A percentile compares a stretch with the other conserved stretches of the same genome.
phyloP scores from a whole-genome alignment of 2,113 vertebrate genomes.

The Onychorhynchus coronatus region DNA sequence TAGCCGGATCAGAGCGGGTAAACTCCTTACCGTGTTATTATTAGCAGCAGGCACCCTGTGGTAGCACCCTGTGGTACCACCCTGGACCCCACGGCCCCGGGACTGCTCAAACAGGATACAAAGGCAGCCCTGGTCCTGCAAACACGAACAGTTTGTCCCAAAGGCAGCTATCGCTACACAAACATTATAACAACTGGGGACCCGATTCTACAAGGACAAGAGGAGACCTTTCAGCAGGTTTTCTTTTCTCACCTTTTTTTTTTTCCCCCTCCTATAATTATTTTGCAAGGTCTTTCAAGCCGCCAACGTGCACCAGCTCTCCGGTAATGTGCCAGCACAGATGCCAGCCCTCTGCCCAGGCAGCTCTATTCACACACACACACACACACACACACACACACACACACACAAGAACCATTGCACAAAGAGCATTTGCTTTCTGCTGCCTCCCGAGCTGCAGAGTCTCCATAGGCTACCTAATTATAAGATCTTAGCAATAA shows the following conservation, averaged over 20 bases:
- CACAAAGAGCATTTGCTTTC: not conserved
- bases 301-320: not conserved
- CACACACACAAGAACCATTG: not conserved
- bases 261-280: not conserved
- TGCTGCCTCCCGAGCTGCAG: not conserved
- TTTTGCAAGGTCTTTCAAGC: not conserved
- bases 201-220: not conserved
- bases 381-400: not conserved
- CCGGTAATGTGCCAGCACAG: not conserved
- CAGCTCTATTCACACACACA: slow-evolving; percentile 1
- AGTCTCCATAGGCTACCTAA: slow-evolving; percentile 27
- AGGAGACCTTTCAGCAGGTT: not conserved
- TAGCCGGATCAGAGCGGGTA: slow-evolving; percentile 28
- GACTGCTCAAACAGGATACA: not conserved
- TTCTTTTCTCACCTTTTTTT: not conserved
- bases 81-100: not conserved
- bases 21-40: slow-evolving; percentile 45
- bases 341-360: not conserved
- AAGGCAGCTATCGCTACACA: not conserved
- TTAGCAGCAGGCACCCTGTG: slow-evolving; percentile 1
- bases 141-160: not conserved
- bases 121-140: not conserved
- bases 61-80: accelerated
- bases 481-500: slow-evolving; percentile 34
- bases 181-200: not conserved